A percentile compares a stretch with the other conserved stretches of the same genome.
These are phyloP conservation scores for Trachythela sp. DNA, from an alignment of 64 coral and sea anemone species.

Conservation along the genomic window DNA sequence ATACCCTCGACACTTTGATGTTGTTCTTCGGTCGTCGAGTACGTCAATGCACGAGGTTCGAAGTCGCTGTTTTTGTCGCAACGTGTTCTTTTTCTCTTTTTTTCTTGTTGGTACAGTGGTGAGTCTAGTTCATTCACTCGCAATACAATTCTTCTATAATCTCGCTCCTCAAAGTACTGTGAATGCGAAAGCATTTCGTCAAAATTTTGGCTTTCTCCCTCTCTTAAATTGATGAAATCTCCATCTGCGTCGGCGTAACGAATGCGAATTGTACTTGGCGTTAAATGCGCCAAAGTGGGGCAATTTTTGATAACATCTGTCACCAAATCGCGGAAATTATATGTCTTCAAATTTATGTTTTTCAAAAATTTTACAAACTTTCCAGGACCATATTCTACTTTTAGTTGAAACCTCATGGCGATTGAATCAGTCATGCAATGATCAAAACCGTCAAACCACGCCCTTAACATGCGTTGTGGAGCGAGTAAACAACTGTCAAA, in stretches of 20 bases:
- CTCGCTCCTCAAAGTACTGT: background rate
- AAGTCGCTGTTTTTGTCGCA: too few relatives aligned
- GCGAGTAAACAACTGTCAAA: too few relatives aligned
- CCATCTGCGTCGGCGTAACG: conserved; percentile 50
- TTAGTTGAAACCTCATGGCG: conserved; percentile 46
- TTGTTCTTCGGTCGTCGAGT: too few relatives aligned
- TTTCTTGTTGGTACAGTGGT: too few relatives aligned
- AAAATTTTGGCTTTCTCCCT: conserved; percentile 50
- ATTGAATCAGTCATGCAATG: too few relatives aligned
- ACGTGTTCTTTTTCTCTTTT: too few relatives aligned
- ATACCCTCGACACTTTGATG: too few relatives aligned
- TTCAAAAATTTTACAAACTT: conserved; percentile 38
- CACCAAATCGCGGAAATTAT: background rate
- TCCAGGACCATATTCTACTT: conserved; percentile 38
- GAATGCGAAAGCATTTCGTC: conserved; percentile 54
- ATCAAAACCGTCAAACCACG: too few relatives aligned
- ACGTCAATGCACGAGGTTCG: too few relatives aligned
- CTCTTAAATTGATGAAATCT: conserved; percentile 35
- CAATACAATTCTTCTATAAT: conserved; percentile 33
- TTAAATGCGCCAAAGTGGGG: conserved; percentile 33
- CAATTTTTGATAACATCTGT: conserved; percentile 12
- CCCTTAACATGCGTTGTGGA: too few relatives aligned
- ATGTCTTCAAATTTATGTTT: background rate
- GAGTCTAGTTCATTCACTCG: conserved; percentile 40
- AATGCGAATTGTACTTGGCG: conserved; percentile 33